phyloP scores from a whole-genome alignment of 2,113 vertebrate genomes.

The Cathartes aura region DNA sequence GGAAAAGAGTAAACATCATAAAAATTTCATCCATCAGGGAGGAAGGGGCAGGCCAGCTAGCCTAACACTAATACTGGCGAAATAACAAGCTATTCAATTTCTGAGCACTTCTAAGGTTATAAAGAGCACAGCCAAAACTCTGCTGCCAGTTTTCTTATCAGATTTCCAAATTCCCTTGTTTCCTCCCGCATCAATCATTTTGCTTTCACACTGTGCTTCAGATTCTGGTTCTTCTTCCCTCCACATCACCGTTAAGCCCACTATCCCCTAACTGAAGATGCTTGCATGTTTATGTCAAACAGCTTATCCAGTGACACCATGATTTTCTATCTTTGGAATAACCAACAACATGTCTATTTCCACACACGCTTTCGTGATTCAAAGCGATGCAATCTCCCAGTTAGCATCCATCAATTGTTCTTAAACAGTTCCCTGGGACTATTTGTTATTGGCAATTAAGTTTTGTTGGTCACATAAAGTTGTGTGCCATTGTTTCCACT shows the following conservation, averaged over 20 bases:
- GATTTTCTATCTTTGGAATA: not conserved
- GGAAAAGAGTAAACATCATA: not conserved
- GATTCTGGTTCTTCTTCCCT: not conserved
- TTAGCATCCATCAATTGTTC: slow-evolving; percentile 64
- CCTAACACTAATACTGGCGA: not conserved
- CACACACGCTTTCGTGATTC: not conserved
- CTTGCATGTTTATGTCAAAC: not conserved
- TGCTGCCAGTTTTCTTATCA: not conserved
- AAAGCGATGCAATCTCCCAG: slow-evolving; percentile 13
- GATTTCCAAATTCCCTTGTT: not conserved
- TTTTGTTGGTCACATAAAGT: not conserved
- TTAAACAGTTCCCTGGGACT: not conserved
- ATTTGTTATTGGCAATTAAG: not conserved
- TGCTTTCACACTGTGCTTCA: not conserved
- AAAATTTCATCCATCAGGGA: not conserved
- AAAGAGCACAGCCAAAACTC: not conserved
- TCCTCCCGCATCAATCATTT: not conserved
- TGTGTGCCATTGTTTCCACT: slow-evolving; percentile 50
- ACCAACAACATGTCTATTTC: not conserved
- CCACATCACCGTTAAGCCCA: not conserved
- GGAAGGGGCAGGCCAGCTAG: not conserved
- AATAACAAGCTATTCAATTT: not conserved
- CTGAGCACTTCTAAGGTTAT: not conserved
- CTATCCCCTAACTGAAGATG: not conserved
- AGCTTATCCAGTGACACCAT: not conserved